Percentiles rank a stretch among this genome's conserved stretches.
Conservation (phyloP, 2,113 vertebrate species). For the Strigops habroptila region DNA sequence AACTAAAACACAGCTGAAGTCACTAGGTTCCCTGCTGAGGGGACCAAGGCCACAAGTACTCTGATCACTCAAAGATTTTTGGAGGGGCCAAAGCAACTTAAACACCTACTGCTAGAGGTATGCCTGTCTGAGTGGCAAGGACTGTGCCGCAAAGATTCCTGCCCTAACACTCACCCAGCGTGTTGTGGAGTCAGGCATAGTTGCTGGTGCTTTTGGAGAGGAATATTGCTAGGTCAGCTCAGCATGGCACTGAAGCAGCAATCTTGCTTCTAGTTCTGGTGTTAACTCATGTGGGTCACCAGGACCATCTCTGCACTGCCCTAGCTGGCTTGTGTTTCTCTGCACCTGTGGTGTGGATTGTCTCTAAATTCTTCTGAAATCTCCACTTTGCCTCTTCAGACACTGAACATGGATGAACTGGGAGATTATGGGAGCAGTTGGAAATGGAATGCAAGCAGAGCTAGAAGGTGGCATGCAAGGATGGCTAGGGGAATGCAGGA, state of each 20-base stretch:
- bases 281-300: accelerated
- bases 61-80: neutral
- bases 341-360: neutral
- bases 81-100: neutral
- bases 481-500: neutral
- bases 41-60: neutral
- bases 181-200: neutral
- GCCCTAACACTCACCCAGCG: neutral
- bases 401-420: neutral
- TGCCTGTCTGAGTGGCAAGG: neutral
- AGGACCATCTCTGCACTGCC: neutral
- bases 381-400: neutral
- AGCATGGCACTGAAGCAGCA: neutral
- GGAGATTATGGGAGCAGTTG: neutral
- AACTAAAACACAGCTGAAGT: neutral
- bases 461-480: neutral
- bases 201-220: neutral
- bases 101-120: neutral
- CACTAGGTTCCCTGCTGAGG: neutral
- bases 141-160: neutral
- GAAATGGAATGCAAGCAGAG: neutral
- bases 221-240: neutral
- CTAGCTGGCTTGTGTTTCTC: neutral
- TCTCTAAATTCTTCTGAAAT: neutral
- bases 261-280: neutral